Base-by-base conservation (phyloP, 2,797 vertebrate genomes). In the Eleutherodactylus coqui region DNA sequence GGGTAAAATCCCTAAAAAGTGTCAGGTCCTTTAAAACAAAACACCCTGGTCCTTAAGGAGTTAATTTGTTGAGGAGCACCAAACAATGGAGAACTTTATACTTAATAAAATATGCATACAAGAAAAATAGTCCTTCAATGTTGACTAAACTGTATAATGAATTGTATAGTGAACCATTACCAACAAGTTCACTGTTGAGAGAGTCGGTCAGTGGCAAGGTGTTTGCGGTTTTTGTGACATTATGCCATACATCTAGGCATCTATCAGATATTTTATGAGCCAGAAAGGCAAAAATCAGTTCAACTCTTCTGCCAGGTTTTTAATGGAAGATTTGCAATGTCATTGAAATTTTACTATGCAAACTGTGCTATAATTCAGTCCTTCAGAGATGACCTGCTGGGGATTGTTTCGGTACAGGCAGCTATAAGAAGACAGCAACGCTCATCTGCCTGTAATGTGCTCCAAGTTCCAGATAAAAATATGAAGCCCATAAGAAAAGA, bases 21-120 rank as follows among this genome's bases (percentile, higher is more conserved):
- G n/a, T n/a, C n/a, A n/a, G n/a, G n/a, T n/a, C n/a, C n/a, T n/a
- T n/a, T n/a, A n/a, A n/a, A n/a, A n/a, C n/a, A n/a, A n/a, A n/a
- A n/a, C n/a, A n/a, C n/a, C n/a, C n/a, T n/a, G n/a, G n/a, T n/a
- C n/a, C n/a, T n/a, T n/a, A n/a, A n/a, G n/a, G n/a, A n/a, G n/a
- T n/a, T n/a, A 84, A 80, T 84, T 67, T 41, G 11, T 29, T 43
- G 62, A 60, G 58, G 53, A 79, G 75, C 58, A 85, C 43, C 32
- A 79, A 84, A 67, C 78, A 84, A 64, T 75, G 51, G 38, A 36
- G 81, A 67, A 53, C 24, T 34, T 45, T 75, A 76, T 67, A 84
- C 32, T 84, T 87, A 53, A 29, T 53, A 45, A 72, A 80, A 75
- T 76, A 86, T 38, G 0, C 41, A 49, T 11, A n/a, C 19, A 16